These are phyloP conservation scores for Falco berigora DNA, from an alignment of 2,797 vertebrate genomes.

Conservation along the genomic window DNA sequence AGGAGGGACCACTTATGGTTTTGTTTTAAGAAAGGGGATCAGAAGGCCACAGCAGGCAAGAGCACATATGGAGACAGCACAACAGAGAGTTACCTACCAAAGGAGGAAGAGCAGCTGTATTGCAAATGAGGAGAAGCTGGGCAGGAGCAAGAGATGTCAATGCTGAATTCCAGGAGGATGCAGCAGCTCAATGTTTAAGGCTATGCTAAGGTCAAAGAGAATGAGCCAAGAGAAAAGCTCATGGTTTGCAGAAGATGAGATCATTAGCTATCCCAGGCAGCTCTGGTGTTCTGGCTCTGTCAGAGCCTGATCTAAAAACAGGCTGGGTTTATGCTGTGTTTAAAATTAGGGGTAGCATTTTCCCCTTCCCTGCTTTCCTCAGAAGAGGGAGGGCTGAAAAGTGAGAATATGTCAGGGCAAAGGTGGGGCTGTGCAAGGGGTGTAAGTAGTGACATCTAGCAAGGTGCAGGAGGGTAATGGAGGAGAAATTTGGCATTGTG, in stretches of 20 bases:
- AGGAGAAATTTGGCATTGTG: not conserved
- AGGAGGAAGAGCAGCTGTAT: not conserved
- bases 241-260: slow-evolving; percentile 26
- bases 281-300: not conserved
- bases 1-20: not conserved
- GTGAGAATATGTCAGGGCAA: not conserved
- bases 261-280: slow-evolving; percentile 32
- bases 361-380: not conserved
- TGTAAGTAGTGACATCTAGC: not conserved
- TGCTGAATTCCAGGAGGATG: slow-evolving; percentile 12
- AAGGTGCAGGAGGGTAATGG: not conserved
- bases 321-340: not conserved
- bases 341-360: not conserved
- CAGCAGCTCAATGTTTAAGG: not conserved
- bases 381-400: not conserved
- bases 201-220: slow-evolving; percentile 8
- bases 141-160: not conserved
- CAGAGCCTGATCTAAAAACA: slow-evolving; percentile 20
- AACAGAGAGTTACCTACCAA: not conserved
- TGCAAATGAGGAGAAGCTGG: not conserved
- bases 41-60: not conserved
- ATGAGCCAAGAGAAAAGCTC: not conserved
- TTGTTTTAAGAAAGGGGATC: not conserved
- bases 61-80: not conserved
- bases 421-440: not conserved